Evolutionary conservation across 2,888 invertebrate species (phyloP).

Genomic region (Geotrupes spiniger): DNA sequence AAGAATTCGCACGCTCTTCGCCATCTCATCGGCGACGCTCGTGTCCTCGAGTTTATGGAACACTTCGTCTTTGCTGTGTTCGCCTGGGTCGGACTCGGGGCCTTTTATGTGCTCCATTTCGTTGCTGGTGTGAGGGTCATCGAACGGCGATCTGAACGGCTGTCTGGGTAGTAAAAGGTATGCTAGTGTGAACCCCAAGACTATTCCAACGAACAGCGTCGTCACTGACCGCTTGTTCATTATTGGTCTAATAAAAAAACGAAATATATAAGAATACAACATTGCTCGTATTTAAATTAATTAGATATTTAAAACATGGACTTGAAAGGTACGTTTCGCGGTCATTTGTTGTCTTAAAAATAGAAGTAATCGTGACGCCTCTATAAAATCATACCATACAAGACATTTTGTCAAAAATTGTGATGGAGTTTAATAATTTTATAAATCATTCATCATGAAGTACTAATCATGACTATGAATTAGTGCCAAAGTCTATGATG

Average conservation of each 20-base stretch:
- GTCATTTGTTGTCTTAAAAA: too few relatives aligned
- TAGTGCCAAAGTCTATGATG: too few relatives aligned
- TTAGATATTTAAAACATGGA: too few relatives aligned
- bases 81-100: slow-evolving; percentile 49
- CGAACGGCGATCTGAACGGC: slow-evolving; percentile 9
- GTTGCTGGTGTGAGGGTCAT: slow-evolving; percentile 41
- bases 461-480: too few relatives aligned
- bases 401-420: too few relatives aligned
- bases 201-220: slow-evolving; percentile 68
- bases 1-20: slow-evolving; percentile 76
- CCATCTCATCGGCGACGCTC: slow-evolving; percentile 65
- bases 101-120: slow-evolving; percentile 49
- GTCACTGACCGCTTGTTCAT: slow-evolving; percentile 68
- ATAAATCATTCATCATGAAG: too few relatives aligned
- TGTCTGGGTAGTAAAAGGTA: slow-evolving; percentile 48
- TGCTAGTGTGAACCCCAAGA: slow-evolving; percentile 75
- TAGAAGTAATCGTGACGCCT: too few relatives aligned
- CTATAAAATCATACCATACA: too few relatives aligned
- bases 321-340: too few relatives aligned
- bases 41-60: slow-evolving; percentile 69
- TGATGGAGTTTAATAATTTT: too few relatives aligned
- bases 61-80: slow-evolving; percentile 57
- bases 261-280: too few relatives aligned
- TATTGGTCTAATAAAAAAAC: slow-evolving; percentile 29
- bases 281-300: too few relatives aligned